Base-by-base conservation (phyloP, 2,888 invertebrate genomes). In the Panorpa germanica region DNA sequence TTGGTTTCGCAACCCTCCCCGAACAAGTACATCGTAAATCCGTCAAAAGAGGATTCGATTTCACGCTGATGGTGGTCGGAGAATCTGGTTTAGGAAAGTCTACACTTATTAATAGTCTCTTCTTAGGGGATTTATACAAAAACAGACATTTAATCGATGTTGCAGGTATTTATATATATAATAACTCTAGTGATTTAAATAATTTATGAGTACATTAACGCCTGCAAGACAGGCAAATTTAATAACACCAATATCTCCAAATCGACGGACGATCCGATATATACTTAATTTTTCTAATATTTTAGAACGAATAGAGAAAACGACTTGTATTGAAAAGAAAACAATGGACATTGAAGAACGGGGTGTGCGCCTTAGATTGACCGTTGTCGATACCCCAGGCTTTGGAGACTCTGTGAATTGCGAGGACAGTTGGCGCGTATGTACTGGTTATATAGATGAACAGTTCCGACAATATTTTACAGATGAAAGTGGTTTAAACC, bases 21-120 rank as follows among this genome's bases (percentile, higher is more conserved):
- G 90, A 91, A 52, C 91, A 93, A 58, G 86, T 93, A 32, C 91
- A 93, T 57, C 70, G 91, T 41, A 93, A 93, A 59, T 90, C 90
- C 1, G 91, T 91, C 30, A 93, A 93, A 57, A 70, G 85, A 44
- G 91, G 91, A 32, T 93, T 93, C 55, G 91, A 93, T 54, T 93
- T 93, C 56, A 93, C 91, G 1, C 59, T 93, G 39, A 90, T 93
- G 88, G 91, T 93, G 11, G 82, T 91, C 18, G 93, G 91, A 17
- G 91, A 93, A 55, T 78, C 80, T 0, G 91, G 93, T 1, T 63
- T 93, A 28, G 93, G 93, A 33, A 93, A 93, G 54, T 91, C 90
- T 1, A 93, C 93, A 0, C 64, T 93, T 30, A 77, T 93, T 50
- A 93, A 91, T 61, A 90, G 88, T 47, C 65, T 93, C 28, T 93